These are phyloP conservation scores for Himantopus leucocephalus DNA, from an alignment of 2,113 vertebrate genomes.

Conservation along the genomic window DNA sequence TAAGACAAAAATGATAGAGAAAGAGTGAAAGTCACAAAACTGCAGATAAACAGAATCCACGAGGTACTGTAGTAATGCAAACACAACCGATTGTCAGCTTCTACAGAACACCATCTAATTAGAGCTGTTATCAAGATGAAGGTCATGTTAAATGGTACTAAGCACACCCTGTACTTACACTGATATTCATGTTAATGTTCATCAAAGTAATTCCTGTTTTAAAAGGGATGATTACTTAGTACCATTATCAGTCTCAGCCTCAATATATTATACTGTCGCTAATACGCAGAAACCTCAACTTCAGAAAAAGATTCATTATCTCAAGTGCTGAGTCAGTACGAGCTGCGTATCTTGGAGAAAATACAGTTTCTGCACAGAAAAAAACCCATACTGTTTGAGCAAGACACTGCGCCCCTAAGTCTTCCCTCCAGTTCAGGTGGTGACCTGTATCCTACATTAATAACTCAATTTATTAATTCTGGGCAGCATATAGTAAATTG, in stretches of 20 bases:
- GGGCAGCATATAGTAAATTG: not conserved
- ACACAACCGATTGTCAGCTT: not conserved
- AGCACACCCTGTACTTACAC: conserved; percentile 45
- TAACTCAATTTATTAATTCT: conserved; percentile 34
- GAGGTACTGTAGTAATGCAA: not conserved
- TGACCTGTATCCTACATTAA: not conserved
- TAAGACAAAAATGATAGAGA: not conserved
- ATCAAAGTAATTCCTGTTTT: conserved; percentile 70
- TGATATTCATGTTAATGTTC: conserved; percentile 67
- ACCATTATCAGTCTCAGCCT: conserved; percentile 57
- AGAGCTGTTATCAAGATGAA: conserved; percentile 50
- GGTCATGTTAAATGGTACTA: conserved; percentile 65
- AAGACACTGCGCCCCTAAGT: not conserved
- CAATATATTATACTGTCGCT: conserved; percentile 47
- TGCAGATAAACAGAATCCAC: not conserved
- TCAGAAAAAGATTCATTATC: conserved; percentile 59
- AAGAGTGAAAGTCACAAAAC: not conserved
- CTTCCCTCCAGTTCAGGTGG: not conserved
- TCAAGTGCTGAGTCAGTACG: conserved; percentile 25
- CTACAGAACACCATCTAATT: conserved; percentile 40
- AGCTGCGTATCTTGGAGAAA: not conserved
- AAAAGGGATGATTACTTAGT: conserved; percentile 58
- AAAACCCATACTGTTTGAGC: not conserved
- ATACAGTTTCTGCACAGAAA: not conserved
- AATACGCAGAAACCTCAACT: conserved; percentile 58